Conservation (phyloP, 2,888 invertebrate genomes). For the Tiliacea aurago region DNA sequence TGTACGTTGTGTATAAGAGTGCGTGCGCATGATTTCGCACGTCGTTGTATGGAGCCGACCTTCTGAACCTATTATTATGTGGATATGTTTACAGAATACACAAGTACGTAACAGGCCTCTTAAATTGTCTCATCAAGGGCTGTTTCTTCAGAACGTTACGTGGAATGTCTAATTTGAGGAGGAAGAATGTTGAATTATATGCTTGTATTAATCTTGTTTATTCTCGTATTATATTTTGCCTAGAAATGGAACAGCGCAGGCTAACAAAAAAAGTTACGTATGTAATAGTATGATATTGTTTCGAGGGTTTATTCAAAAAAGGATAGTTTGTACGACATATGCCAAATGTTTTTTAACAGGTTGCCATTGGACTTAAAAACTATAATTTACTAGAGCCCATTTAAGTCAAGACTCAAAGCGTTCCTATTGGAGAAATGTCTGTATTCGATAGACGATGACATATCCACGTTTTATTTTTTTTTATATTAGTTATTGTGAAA, state of each 20-base stretch:
- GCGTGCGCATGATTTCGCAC: no score
- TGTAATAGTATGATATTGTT: neutral
- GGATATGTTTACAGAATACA: slow-evolving; percentile 29
- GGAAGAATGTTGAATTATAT: slow-evolving; percentile 21
- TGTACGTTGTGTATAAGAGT: no score
- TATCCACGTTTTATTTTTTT: no score
- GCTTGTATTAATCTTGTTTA: slow-evolving; percentile 9
- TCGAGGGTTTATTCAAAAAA: no score
- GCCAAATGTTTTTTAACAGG: neutral
- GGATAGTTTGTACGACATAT: neutral
- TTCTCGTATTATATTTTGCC: neutral
- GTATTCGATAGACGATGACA: no score
- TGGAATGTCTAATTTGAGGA: slow-evolving; percentile 34
- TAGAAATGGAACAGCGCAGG: neutral
- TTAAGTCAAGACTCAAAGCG: no score
- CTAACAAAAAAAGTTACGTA: neutral
- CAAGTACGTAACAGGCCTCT: slow-evolving; percentile 24
- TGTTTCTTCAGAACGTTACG: slow-evolving; percentile 10
- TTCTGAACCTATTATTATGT: slow-evolving; percentile 5
- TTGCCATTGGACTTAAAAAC: no score
- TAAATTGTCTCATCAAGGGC: slow-evolving; percentile 26
- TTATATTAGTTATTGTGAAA: no score
- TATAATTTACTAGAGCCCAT: no score
- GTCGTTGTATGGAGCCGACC: neutral
- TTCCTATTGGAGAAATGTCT: no score